Evolutionary conservation across 2,888 invertebrate genomes (phyloP).

Genomic region (Opisthograptis luteolata): DNA sequence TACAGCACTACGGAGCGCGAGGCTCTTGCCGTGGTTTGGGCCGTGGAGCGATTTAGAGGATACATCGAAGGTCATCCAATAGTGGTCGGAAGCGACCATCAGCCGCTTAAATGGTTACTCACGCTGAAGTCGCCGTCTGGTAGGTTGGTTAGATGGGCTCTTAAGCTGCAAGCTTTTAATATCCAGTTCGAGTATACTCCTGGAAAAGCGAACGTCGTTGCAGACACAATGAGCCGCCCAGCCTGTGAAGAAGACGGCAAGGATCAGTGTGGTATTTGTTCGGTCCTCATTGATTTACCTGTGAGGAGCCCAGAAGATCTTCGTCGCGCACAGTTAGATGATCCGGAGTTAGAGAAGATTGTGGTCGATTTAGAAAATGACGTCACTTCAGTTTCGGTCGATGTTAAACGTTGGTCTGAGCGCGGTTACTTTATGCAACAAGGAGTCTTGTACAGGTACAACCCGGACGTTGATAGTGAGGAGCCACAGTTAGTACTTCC

Average conservation of each 20-base stretch:
- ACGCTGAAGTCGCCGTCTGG: background rate
- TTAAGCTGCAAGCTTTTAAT: background rate
- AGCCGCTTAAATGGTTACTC: background rate
- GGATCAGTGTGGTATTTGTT: background rate
- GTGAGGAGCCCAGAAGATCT: constrained; percentile 11
- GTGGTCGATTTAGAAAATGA: constrained; percentile 35
- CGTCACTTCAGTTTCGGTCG: background rate
- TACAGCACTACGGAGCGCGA: background rate
- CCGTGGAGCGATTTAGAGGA: constrained; percentile 37
- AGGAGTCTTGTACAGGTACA: constrained; percentile 37
- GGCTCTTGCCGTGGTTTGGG: too few relatives aligned
- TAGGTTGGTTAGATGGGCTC: background rate
- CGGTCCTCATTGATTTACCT: background rate
- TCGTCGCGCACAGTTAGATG: constrained; percentile 27
- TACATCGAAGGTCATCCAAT: background rate
- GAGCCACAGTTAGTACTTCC: background rate
- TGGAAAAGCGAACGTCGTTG: background rate
- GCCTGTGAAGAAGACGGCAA: background rate
- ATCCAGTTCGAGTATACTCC: background rate
- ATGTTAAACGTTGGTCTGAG: constrained; percentile 25
- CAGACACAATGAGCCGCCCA: constrained; percentile 1
- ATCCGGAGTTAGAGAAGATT: constrained; percentile 35
- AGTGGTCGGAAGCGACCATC: background rate
- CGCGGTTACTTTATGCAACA: constrained; percentile 35
- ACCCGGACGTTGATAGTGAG: constrained; percentile 20